Base-by-base conservation (phyloP, 2,113 vertebrate genomes). In the Tetrao urogallus region DNA sequence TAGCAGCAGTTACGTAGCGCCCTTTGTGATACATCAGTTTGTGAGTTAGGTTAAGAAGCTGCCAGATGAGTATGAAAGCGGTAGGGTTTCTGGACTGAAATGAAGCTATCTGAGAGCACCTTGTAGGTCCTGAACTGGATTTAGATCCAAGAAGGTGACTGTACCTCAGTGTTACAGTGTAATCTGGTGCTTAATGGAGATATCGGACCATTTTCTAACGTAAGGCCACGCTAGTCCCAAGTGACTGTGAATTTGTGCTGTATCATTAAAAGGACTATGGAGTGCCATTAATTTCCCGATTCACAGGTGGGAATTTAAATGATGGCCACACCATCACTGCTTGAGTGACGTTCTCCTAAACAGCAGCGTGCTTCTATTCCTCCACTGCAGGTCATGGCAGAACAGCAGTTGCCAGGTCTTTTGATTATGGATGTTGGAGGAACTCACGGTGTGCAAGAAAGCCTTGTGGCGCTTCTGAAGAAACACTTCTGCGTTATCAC, bases 401-500 rank as follows among this genome's bases (percentile, higher is more conserved):
- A 97, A 61, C 66, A 94, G 60, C 85, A 94, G 11, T 78, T 95
- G 48, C 98, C 97, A 0, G 93, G 91, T 2, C 61, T 98, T 84
- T 83, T 98, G 92, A 70, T 97, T 43, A 77, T 80, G 57, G 95
- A 71, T 58, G 24, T 97, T n/a, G 98, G 97, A 84, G 95, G 93
- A 38, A 57, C 83, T 8, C 11, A 83, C 8, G 96, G 97, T 3
- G 67, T 98, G 14, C 94, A 95, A 58, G 82, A 95, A 77, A 70
- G 94, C 24, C 80, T 97, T 28, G 91, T 81, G 45, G 77, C 76
- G 7, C 89, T 95, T 60, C 71, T 98, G n/a, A 97, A 97, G 96
- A 97, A 97, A 72, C 95, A 97, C 73, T 98, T 98, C 75, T 60
- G n/a, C 40, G 48, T 98, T 34, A 87, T 98, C 76, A 95, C 96